Conservation (phyloP, 1,140 invertebrate species). For the Philaenus spumarius region DNA sequence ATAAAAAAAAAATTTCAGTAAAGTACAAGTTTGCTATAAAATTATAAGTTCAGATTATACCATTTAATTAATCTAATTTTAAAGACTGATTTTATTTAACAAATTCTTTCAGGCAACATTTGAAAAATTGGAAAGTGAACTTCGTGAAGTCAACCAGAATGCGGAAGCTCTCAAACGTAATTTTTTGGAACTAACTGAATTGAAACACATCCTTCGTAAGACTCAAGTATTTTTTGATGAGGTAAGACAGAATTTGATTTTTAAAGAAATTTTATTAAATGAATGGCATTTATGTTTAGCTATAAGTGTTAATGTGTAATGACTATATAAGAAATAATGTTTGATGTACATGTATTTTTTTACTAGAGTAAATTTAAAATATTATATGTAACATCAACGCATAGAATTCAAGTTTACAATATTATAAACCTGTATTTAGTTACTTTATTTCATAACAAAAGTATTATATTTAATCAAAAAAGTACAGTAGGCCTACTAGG, state of each 20-base stretch:
- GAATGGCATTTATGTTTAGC: too few species aligned
- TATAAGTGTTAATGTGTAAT: not conserved
- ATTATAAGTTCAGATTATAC: too few species aligned
- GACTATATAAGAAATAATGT: not conserved
- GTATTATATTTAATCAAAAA: too few species aligned
- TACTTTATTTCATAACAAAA: too few species aligned
- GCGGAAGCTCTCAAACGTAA: constrained; percentile 95
- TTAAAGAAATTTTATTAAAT: too few species aligned
- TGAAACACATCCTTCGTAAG: constrained; percentile 93
- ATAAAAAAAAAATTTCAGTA: too few species aligned
- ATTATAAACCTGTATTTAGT: too few species aligned
- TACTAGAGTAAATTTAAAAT: not conserved
- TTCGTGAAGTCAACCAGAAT: constrained; percentile 96
- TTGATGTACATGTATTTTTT: not conserved
- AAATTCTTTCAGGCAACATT: constrained; percentile 73
- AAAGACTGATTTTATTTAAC: too few species aligned
- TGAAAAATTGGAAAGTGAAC: constrained; percentile 91
- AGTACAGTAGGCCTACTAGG: too few species aligned
- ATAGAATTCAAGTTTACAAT: too few species aligned
- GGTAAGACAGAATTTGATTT: constrained; percentile 53
- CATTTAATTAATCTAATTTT: too few species aligned
- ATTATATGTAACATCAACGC: not conserved
- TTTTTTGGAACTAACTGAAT: constrained; percentile 90
- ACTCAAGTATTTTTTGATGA: constrained; percentile 98
- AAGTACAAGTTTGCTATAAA: too few species aligned